These are phyloP conservation scores for Sarcophaga rosellei DNA, from an alignment of 2,888 invertebrate genomes.

Conservation along the genomic window DNA sequence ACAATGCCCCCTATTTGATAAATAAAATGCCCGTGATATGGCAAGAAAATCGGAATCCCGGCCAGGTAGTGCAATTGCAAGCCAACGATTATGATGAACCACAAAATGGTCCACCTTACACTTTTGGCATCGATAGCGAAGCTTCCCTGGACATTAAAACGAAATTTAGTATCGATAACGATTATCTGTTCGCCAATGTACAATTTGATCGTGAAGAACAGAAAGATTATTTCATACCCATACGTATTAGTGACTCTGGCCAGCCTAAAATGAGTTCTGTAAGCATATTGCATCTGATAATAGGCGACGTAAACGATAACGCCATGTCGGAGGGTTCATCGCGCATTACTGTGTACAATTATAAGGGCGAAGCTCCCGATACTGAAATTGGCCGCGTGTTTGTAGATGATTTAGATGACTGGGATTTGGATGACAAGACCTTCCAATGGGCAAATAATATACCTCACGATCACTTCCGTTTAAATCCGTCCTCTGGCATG, in stretches of 20 bases:
- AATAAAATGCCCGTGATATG: conserved; percentile 91
- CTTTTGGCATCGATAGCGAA: conserved; percentile 83
- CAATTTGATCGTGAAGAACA: conserved; percentile 93
- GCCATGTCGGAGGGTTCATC: conserved; percentile 93
- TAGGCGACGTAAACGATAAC: conserved; percentile 97
- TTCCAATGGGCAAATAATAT: conserved; percentile 86
- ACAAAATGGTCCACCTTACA: conserved; percentile 93
- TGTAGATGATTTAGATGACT: conserved; percentile 97
- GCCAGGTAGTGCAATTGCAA: conserved; percentile 86
- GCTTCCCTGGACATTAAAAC: conserved; percentile 86
- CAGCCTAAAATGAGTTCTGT: conserved; percentile 88
- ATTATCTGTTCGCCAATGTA: conserved; percentile 87
- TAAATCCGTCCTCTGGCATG: conserved; percentile 90
- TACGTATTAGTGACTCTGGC: conserved; percentile 94
- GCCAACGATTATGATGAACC: conserved; percentile 92
- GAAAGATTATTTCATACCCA: conserved; percentile 94
- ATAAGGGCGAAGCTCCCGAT: conserved; percentile 91
- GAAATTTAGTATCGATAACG: conserved; percentile 88
- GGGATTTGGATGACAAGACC: conserved; percentile 96
- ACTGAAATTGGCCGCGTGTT: conserved; percentile 93
- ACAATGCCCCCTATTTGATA: conserved; percentile 94
- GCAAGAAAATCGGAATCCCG: conserved; percentile 89
- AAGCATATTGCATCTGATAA: conserved; percentile 92
- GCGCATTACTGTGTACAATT: conserved; percentile 96
- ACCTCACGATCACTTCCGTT: conserved; percentile 85